Base-by-base conservation (phyloP, 1,140 invertebrate genomes). In the Belonocnema kinseyi region DNA sequence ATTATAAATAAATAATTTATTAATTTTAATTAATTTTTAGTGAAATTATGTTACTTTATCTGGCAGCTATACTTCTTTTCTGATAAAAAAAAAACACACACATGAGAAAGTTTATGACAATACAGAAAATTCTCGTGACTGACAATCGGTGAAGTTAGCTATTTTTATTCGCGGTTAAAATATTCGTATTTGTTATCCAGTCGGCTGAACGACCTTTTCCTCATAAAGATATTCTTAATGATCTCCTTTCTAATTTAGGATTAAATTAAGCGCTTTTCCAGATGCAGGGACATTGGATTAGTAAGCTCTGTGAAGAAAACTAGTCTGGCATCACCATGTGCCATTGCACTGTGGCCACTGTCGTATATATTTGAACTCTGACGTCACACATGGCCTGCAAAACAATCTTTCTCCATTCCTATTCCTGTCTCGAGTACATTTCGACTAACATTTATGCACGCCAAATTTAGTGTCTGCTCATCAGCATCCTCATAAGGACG, bases 311-410 rank as follows among this genome's bases (percentile, higher is more conserved):
- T 16, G 61, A 66, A 66, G 61, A 8, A 66, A 66, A 46, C 26
- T 46, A 33, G 61, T 66, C 61, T 66, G 61, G 46, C 61, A 66
- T 66, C 61, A 66, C 5, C 26, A 66, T 33, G 61, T 66, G 33
- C 13, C 61, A 46, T 40, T 5, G 26, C 26, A 33, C 26, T 33
- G 26, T 33, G 26, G 26, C 26, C 33, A 66, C 14, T 66, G 33
- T 66, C 26, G 26, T 66, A 66, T 66, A 66, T 66, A 66, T 66
- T 66, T 66, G 61, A 66, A 66, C 21, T 66, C 61, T 66, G 61
- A 66, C 61, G 61, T 66, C 61, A 66, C 40, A 66, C 26, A 21
- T 33, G 61, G 61, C 14, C 61, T 66, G 61, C 61, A 66, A 66
- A 66, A 66, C 61, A 66, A 66, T 66, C 61, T 66, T 66, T 66